A percentile compares a stretch with the other conserved stretches of the same genome.
Evolutionary conservation across 2,797 vertebrate genomes (phyloP).

Genomic region (Molossus alvarezi): DNA sequence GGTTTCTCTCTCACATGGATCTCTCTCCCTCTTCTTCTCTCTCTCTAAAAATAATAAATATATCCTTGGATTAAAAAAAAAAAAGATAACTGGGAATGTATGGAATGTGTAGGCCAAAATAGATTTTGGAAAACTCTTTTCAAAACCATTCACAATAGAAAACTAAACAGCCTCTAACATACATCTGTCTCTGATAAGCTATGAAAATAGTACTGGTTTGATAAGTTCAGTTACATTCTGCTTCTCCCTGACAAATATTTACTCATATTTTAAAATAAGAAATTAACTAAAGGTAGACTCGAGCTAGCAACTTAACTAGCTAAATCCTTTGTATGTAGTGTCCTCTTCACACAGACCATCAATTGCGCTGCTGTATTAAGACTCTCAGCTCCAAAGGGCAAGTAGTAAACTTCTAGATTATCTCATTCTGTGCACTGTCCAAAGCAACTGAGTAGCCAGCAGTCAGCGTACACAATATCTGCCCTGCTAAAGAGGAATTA

Average conservation of each 20-base stretch:
- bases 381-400: not conserved
- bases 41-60: too few relatives aligned
- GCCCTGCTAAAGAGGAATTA: not conserved
- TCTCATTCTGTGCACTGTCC: not conserved
- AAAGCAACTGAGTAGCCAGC: not conserved
- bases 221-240: constrained; percentile 58
- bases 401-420: not conserved
- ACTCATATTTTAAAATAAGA: constrained; percentile 58
- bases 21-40: too few relatives aligned
- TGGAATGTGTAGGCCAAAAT: not conserved
- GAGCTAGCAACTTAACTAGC: constrained; percentile 18
- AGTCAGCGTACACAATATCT: not conserved
- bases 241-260: constrained; percentile 71
- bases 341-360: not conserved
- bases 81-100: not conserved
- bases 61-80: too few relatives aligned
- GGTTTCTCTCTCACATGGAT: too few relatives aligned
- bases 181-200: constrained; percentile 58
- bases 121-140: not conserved
- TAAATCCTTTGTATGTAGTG: constrained; percentile 22
- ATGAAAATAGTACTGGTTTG: constrained; percentile 58
- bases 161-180: not conserved
- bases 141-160: constrained; percentile 39
- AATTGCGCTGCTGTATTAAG: not conserved
- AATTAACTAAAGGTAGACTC: constrained; percentile 30